Evolutionary conservation across 2,888 invertebrate genomes (phyloP).

Genomic region (Loripinus fragilis): DNA sequence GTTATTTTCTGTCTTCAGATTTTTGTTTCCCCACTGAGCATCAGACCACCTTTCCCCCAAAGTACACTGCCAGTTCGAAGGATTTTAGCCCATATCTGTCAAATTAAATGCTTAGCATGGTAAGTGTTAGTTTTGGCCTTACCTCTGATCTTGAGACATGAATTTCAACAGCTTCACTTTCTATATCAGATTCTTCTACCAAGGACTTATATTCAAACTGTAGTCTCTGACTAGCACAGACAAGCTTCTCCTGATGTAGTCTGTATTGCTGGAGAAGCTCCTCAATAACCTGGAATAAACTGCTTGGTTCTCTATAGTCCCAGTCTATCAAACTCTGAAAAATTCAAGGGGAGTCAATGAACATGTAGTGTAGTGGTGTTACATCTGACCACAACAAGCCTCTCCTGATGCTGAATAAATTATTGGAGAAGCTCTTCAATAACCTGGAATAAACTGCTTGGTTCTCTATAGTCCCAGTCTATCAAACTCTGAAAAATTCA

Average conservation of each 20-base stretch:
- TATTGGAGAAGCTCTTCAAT: slow-evolving; percentile 87
- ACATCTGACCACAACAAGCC: no score
- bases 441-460: slow-evolving; percentile 86
- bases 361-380: no score
- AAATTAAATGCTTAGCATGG: no score
- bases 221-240: slow-evolving; percentile 85
- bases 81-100: no score
- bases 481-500: slow-evolving; percentile 82
- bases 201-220: slow-evolving; percentile 88
- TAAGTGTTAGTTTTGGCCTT: no score
- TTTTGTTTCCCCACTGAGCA: no score
- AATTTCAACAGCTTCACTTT: slow-evolving; percentile 88
- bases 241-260: slow-evolving; percentile 83
- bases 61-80: no score
- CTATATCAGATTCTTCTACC: slow-evolving; percentile 85
- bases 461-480: slow-evolving; percentile 88
- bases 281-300: slow-evolving; percentile 86
- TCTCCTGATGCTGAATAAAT: slow-evolving; percentile 86
- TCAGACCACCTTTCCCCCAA: no score
- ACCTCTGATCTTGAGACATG: slow-evolving; percentile 84
- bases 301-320: slow-evolving; percentile 87
- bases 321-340: slow-evolving; percentile 86
- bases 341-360: not conserved
- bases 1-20: no score
- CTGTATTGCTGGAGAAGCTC: slow-evolving; percentile 88